Evolutionary conservation across 30 jellyfish, hydroid and myxozoan species (phyloP), one percentile per base, ranked within the genome.

Genomic region (Aurelia aurita complex sp. Pacific): DNA sequence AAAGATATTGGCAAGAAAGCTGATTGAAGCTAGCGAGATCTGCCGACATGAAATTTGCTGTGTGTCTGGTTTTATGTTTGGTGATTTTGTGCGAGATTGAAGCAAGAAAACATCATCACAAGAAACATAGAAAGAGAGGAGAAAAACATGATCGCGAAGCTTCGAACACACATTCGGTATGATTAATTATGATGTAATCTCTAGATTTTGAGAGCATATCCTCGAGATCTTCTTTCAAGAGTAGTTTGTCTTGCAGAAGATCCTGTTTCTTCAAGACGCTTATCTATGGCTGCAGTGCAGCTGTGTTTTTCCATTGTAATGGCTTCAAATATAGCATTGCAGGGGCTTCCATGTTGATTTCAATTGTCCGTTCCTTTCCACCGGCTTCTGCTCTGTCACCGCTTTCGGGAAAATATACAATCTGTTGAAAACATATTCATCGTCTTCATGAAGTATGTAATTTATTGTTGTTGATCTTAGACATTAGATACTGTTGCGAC

Each of bases 51-150:
- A 71, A 53, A 17, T 14, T 42, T 15, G 38, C 18, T 68, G 33
- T 71, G 10, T 33, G 42, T 2, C 5, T 71, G 68, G 38, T 71
- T 10, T 5, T 71, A 8, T 71, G 81, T 71, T 13, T 71, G 18
- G 38, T 43, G 43, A 42, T 71, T 34, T 12, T 42, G 40, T 71
- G 34, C 35, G 81, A 16, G 38, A 53, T 71, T 10, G 81, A 71
- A 71, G 81, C 36, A 0, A 71, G 65, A 29, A 71, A 42, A 43
- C 81, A 71, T 42, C 81, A 71, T 3, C 54, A 71, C 40, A 18
- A 33, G 19, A 33, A 33, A 11, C 23, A 67, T 7, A 17, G 51
- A 17, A 18, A 67, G 51, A 17, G 46, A 23, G 63, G 63, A 70
- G 33, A 43, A 18, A 61, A 61, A 13, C 70, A 61, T 61, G 13